Evolutionary conservation across 2,888 invertebrate genomes (phyloP).

Genomic region (Carpatolechia fugitivella): DNA sequence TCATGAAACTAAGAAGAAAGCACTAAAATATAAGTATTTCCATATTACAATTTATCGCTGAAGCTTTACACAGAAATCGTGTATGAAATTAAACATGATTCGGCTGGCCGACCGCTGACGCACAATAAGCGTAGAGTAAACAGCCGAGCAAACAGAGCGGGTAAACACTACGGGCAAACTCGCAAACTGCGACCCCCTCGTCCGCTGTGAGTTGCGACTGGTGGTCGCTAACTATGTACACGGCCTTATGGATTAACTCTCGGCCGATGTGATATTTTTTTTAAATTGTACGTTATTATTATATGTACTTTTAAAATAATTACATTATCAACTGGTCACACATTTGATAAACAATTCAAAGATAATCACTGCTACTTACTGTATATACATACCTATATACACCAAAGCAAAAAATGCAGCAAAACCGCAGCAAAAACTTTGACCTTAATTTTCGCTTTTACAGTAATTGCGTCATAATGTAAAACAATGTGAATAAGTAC

Average conservation of each 20-base stretch:
- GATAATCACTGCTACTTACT: too few relatives aligned
- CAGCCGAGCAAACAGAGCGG: constrained; percentile 52
- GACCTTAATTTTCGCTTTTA: not conserved
- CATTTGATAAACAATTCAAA: too few relatives aligned
- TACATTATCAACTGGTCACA: too few relatives aligned
- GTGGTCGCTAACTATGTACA: constrained; percentile 4
- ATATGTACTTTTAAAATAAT: too few relatives aligned
- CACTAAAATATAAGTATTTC: too few relatives aligned
- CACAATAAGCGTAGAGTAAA: constrained; percentile 60
- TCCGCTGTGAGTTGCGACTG: not conserved
- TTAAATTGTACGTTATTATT: too few relatives aligned
- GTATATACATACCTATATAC: too few relatives aligned
- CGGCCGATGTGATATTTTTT: too few relatives aligned
- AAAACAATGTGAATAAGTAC: not conserved
- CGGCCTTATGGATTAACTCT: not conserved
- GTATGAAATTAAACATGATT: constrained; percentile 39
- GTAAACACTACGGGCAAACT: constrained; percentile 49
- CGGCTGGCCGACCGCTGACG: constrained; percentile 31
- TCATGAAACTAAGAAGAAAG: too few relatives aligned
- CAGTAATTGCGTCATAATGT: not conserved
- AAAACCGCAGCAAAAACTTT: too few relatives aligned
- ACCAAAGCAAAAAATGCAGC: too few relatives aligned
- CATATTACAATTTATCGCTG: too few relatives aligned
- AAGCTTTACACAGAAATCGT: not conserved
- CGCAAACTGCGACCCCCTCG: constrained; percentile 35